These are phyloP conservation scores for Epizoanthus ramosus DNA, from an alignment of 92 coral and sea anemone species.

Conservation along the genomic window DNA sequence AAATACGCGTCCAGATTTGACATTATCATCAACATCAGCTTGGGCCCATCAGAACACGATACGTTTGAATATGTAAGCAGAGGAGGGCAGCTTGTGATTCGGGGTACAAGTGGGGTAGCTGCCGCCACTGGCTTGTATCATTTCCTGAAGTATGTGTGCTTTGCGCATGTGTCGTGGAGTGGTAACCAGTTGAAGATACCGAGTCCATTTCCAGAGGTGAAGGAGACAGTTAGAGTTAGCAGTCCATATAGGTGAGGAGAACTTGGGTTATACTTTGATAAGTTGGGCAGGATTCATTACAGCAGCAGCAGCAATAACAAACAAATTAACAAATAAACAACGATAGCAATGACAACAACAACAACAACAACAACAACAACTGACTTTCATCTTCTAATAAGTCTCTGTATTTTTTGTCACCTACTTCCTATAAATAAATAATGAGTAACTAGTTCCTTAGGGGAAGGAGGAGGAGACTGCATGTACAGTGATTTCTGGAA, in stretches of 20 bases:
- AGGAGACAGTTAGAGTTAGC: slow-evolving; percentile 45
- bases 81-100: slow-evolving; percentile 52
- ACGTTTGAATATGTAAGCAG: slow-evolving; percentile 64
- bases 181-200: slow-evolving; percentile 90
- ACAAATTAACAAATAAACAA: no score
- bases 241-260: slow-evolving; percentile 62
- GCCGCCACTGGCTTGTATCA: slow-evolving; percentile 85
- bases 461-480: neutral
- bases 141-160: slow-evolving; percentile 75
- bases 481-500: no score
- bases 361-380: no score
- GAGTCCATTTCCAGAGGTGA: slow-evolving; percentile 74
- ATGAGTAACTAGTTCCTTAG: no score
- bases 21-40: slow-evolving; percentile 56
- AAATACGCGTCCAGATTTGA: slow-evolving; percentile 52
- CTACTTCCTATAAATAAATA: no score
- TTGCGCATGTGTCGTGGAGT: slow-evolving; percentile 92
- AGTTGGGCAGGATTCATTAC: no score
- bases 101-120: slow-evolving; percentile 82
- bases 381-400: no score
- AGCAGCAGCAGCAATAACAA: no score
- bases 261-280: no score
- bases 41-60: slow-evolving; percentile 53
- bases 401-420: no score
- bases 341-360: no score